A percentile compares a stretch with the other conserved stretches of the same genome.
Evolutionary conservation across 2,113 vertebrate species (phyloP).

Genomic region (Shinisaurus crocodilurus): DNA sequence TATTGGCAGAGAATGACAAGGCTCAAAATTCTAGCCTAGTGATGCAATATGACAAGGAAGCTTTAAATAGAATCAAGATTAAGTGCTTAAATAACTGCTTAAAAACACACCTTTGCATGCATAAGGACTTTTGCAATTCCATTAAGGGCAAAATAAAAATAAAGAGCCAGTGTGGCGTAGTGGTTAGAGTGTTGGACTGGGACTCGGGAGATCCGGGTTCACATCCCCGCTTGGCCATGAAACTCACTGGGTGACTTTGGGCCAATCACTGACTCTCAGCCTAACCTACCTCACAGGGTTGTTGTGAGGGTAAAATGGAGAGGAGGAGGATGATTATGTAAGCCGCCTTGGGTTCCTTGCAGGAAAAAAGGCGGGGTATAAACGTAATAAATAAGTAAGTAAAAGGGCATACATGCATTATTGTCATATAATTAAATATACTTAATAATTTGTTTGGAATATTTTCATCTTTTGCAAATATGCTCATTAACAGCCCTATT

Average conservation of each 20-base stretch:
- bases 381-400: too few species aligned
- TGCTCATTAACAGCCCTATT: not conserved
- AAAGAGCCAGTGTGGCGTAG: too few species aligned
- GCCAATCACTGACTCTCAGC: too few species aligned
- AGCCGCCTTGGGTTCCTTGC: too few species aligned
- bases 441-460: not conserved
- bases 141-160: not conserved
- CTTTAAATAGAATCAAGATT: conserved; percentile 1
- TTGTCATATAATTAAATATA: not conserved
- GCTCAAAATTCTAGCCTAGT: conserved; percentile 11
- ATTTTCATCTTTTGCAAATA: not conserved
- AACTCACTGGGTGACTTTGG: too few species aligned
- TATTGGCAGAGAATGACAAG: conserved; percentile 7
- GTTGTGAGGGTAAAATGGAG: too few species aligned
- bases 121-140: not conserved
- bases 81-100: not conserved
- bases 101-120: not conserved
- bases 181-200: too few species aligned
- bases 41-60: conserved; percentile 6
- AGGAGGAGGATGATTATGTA: too few species aligned
- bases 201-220: too few species aligned
- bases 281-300: too few species aligned
- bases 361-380: too few species aligned
- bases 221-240: too few species aligned
- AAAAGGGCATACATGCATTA: not conserved